These are phyloP conservation scores for Myiopsitta monachus DNA, from an alignment of 2,113 vertebrate genomes.

Conservation along the genomic window DNA sequence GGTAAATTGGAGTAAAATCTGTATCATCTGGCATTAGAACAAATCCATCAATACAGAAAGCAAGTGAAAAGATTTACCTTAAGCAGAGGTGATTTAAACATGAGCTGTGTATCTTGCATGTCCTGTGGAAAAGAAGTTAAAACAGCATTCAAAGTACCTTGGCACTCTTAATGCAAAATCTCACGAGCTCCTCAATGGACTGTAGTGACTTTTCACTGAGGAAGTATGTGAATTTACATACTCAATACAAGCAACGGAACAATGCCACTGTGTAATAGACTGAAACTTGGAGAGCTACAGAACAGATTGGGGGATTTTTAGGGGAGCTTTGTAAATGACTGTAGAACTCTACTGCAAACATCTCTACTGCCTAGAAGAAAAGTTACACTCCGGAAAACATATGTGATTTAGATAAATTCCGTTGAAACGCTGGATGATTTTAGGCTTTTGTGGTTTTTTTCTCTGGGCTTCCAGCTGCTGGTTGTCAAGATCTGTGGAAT, in stretches of 20 bases:
- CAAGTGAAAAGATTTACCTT: background rate
- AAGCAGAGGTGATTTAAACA: background rate
- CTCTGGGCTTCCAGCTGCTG: background rate
- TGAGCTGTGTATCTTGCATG: fast-evolving
- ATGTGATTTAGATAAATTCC: background rate
- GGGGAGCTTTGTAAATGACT: fast-evolving
- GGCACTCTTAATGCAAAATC: background rate
- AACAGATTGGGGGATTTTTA: background rate
- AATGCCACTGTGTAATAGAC: fast-evolving
- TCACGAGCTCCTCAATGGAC: background rate
- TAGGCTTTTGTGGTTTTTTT: background rate
- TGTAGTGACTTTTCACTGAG: background rate
- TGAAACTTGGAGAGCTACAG: background rate
- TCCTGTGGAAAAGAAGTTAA: background rate
- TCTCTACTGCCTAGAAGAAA: background rate
- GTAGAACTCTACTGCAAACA: background rate
- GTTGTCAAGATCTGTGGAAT: background rate
- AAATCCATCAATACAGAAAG: background rate
- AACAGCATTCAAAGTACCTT: background rate
- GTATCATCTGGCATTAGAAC: background rate
- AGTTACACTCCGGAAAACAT: background rate
- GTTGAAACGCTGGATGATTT: background rate
- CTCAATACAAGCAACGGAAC: background rate
- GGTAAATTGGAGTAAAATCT: background rate
- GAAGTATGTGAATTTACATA: background rate